Conservation (phyloP, 2,113 vertebrate genomes). For the Piprites chloris region DNA sequence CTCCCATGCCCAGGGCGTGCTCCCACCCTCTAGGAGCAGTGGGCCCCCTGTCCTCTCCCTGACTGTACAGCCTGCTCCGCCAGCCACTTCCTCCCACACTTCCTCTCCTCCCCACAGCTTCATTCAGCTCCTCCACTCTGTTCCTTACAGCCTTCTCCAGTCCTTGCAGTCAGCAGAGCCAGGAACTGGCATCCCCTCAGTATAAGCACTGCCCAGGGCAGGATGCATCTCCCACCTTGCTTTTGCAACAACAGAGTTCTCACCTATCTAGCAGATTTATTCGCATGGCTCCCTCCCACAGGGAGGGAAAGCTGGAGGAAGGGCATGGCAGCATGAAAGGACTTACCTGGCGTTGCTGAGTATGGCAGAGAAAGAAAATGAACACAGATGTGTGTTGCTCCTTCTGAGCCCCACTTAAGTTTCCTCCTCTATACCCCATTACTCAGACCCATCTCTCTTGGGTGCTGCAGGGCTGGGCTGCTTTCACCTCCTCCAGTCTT, state of each 20-base stretch:
- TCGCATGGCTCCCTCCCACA: neutral
- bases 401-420: neutral
- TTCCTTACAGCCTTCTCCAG: neutral
- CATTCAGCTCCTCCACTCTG: neutral
- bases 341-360: neutral
- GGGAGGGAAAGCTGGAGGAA: neutral
- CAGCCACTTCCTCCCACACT: neutral
- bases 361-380: neutral
- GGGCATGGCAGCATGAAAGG: neutral
- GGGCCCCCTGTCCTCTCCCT: constrained; percentile 21
- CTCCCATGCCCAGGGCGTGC: constrained; percentile 2
- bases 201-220: neutral
- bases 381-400: neutral
- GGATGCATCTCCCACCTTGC: neutral
- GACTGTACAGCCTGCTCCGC: neutral
- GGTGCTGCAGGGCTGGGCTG: neutral
- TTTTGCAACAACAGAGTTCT: neutral
- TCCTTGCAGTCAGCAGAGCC: neutral
- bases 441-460: accelerated
- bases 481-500: neutral
- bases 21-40: neutral
- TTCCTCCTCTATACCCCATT: neutral
- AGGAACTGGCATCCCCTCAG: neutral
- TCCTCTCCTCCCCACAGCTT: neutral
- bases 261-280: neutral